These are phyloP conservation scores for Micrasema longulum DNA, from an alignment of 1,140 invertebrate species.

Conservation along the genomic window DNA sequence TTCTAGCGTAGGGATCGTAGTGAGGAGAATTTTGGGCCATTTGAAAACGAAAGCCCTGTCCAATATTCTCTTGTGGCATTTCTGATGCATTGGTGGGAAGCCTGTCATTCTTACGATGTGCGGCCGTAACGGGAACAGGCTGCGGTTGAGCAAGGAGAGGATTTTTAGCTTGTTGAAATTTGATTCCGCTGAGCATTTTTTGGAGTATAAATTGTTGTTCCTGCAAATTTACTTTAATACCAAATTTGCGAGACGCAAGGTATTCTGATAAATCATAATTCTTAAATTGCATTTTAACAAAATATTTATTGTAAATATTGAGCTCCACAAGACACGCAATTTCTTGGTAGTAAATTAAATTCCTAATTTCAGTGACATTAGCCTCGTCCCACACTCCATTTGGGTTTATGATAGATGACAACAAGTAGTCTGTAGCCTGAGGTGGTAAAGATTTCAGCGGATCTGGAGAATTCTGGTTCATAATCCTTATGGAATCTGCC, in stretches of 20 bases:
- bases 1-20: conserved; percentile 3
- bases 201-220: conserved; percentile 44
- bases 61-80: neutral
- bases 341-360: conserved; percentile 66
- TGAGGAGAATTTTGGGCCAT: conserved; percentile 28
- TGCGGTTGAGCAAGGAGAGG: neutral
- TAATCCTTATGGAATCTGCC: conserved; percentile 67
- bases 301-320: conserved; percentile 20
- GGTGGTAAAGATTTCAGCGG: conserved; percentile 67
- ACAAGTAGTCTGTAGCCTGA: conserved; percentile 70
- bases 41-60: conserved; percentile 6
- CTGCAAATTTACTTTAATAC: conserved; percentile 37
- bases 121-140: neutral
- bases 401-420: conserved; percentile 67
- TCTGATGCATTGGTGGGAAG: neutral
- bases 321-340: conserved; percentile 61
- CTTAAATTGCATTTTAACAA: conserved; percentile 58
- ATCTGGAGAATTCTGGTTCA: conserved; percentile 65
- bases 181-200: conserved; percentile 25
- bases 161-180: neutral
- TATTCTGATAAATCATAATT: conserved; percentile 63
- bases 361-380: conserved; percentile 65
- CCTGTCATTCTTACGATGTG: neutral
- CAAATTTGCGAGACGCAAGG: conserved; percentile 53
- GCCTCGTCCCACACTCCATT: conserved; percentile 66